These are phyloP conservation scores for Catamblyrhynchus diadema DNA, from an alignment of 2,797 vertebrate genomes.

Conservation along the genomic window DNA sequence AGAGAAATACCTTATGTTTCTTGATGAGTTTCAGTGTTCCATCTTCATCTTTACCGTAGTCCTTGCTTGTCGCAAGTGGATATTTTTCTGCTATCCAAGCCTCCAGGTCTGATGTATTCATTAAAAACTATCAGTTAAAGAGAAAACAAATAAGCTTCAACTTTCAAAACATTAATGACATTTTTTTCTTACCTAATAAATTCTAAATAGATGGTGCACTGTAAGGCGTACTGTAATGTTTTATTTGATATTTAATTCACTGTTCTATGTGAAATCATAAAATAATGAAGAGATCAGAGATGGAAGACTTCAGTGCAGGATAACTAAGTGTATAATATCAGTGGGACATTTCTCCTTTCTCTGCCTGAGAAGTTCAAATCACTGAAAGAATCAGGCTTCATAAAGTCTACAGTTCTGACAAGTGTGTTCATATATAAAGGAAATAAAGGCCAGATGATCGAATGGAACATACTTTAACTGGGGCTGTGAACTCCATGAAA, in stretches of 20 bases:
- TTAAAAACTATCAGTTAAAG: conserved; percentile 76
- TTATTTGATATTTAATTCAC: neutral
- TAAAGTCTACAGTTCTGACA: neutral
- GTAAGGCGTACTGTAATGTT: neutral
- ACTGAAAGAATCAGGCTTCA: neutral
- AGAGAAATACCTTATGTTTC: conserved; percentile 82
- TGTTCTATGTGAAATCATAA: neutral
- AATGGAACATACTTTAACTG: neutral
- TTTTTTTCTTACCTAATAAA: neutral
- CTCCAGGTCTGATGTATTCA: conserved; percentile 85
- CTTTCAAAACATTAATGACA: neutral
- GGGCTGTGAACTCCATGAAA: neutral
- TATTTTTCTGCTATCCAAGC: conserved; percentile 78
- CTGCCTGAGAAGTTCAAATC: neutral
- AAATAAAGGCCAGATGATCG: neutral
- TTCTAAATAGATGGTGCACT: neutral
- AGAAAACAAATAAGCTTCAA: neutral
- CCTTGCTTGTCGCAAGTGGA: conserved; percentile 75
- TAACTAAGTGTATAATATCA: neutral
- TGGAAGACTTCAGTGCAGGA: neutral
- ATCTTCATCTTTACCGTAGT: conserved; percentile 81
- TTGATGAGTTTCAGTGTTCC: conserved; percentile 80
- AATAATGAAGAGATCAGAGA: neutral
- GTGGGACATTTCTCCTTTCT: neutral
- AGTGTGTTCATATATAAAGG: neutral